Conservation (phyloP, 2,797 vertebrate genomes). For the Scolopax bukidnonensis region DNA sequence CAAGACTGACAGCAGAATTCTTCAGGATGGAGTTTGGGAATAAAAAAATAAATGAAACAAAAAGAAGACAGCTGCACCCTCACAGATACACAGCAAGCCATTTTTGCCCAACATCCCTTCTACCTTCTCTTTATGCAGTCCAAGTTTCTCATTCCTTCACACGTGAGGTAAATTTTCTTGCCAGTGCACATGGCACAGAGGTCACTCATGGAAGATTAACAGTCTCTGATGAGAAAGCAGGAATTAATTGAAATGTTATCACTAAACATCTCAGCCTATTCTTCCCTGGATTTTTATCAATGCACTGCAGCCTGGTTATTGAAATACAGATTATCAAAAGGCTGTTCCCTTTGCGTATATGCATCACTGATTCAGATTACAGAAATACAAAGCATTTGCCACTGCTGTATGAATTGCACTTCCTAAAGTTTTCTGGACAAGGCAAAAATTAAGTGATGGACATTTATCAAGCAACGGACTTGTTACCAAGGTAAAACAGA, state of each 20-base stretch:
- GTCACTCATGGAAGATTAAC: not conserved
- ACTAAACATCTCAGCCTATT: not conserved
- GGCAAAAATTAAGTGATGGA: not conserved
- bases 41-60: not conserved
- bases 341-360: not conserved
- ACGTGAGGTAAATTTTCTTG: not conserved
- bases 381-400: not conserved
- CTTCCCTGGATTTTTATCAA: not conserved
- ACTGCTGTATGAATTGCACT: not conserved
- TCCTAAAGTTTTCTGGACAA: not conserved
- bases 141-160: not conserved
- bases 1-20: not conserved
- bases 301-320: not conserved
- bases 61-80: not conserved
- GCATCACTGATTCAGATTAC: not conserved
- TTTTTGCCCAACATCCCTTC: not conserved
- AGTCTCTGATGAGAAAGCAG: not conserved
- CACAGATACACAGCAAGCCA: not conserved
- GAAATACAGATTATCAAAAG: constrained; percentile 15
- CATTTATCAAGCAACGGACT: not conserved
- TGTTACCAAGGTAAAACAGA: constrained; percentile 12
- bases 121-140: not conserved
- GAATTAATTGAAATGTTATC: constrained; percentile 42
- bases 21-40: not conserved
- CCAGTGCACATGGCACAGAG: not conserved